Conservation (phyloP, 2,797 vertebrate species). For the Rhinatrema bivittatum region DNA sequence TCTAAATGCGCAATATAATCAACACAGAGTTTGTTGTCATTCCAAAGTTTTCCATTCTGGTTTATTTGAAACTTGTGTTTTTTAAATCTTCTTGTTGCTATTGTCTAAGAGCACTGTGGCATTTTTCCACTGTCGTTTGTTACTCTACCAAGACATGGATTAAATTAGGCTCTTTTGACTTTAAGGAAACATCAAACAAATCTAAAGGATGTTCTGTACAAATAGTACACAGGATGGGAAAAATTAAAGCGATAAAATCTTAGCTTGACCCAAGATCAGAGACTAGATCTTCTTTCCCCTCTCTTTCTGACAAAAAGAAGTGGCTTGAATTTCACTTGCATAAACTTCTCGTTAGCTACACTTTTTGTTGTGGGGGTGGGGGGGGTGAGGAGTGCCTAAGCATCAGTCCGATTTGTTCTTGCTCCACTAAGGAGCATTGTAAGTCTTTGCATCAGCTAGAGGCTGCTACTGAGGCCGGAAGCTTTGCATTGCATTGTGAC, state of each 20-base stretch:
- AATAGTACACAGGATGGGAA: conserved; percentile 15
- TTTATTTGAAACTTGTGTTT: background rate
- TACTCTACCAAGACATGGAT: conserved; percentile 18
- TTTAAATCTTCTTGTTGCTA: conserved; percentile 8
- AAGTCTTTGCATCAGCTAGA: conserved; percentile 11
- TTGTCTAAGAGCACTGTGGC: background rate
- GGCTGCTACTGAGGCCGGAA: conserved; percentile 13
- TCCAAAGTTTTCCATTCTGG: conserved; percentile 8
- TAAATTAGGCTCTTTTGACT: conserved; percentile 16
- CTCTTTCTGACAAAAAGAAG: background rate
- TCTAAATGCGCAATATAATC: no score
- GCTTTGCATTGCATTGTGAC: conserved; percentile 7
- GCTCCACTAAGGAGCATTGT: background rate
- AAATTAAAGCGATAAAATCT: conserved; percentile 20
- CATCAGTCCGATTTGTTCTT: background rate
- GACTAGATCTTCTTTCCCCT: conserved; percentile 1
- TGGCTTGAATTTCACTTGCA: background rate
- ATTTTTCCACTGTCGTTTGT: conserved; percentile 12
- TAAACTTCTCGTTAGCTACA: conserved; percentile 5
- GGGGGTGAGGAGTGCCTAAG: no score
- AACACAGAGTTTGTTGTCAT: no score
- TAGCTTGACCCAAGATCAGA: conserved; percentile 11
- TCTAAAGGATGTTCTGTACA: conserved; percentile 17
- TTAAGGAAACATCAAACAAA: conserved; percentile 24
- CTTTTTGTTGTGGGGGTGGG: no score